A percentile compares a stretch with the other conserved stretches of the same genome.
These are phyloP conservation scores for Oxyscelio sp. DNA, from an alignment of 2,888 invertebrate species.

Conservation along the genomic window DNA sequence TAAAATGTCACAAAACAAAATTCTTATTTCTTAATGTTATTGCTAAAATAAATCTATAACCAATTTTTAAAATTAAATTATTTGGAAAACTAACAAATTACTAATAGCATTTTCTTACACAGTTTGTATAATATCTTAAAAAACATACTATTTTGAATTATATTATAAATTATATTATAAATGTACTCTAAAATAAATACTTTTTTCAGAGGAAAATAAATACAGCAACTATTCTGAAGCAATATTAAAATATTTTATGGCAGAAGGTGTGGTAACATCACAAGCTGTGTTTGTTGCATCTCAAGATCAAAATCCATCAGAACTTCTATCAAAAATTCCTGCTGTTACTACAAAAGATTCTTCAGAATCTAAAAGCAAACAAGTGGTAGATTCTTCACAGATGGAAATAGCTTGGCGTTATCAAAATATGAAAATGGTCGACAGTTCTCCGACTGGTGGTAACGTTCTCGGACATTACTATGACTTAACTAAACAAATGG, in stretches of 20 bases:
- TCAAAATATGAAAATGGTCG: conserved; percentile 92
- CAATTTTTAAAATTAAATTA: too few relatives aligned
- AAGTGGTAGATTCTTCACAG: conserved; percentile 88
- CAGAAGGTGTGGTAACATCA: conserved; percentile 94
- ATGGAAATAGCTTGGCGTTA: conserved; percentile 98
- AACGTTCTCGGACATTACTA: conserved; percentile 93
- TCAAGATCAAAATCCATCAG: conserved; percentile 91
- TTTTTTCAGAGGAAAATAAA: conserved; percentile 94
- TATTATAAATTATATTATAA: too few relatives aligned
- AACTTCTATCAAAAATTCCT: conserved; percentile 91
- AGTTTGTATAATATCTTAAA: too few relatives aligned
- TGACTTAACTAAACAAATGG: conserved; percentile 94
- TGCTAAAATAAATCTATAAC: too few relatives aligned
- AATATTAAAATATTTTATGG: conserved; percentile 94
- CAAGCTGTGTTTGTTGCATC: conserved; percentile 93
- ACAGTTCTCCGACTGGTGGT: conserved; percentile 89
- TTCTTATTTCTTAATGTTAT: too few relatives aligned
- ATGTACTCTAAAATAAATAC: too few relatives aligned
- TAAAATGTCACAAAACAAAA: too few relatives aligned
- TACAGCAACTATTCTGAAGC: conserved; percentile 93
- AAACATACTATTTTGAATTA: too few relatives aligned
- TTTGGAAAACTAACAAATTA: too few relatives aligned
- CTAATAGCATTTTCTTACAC: too few relatives aligned
- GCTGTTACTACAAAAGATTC: conserved; percentile 89
- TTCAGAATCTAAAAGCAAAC: conserved; percentile 73